A percentile compares a stretch with the other conserved stretches of the same genome.
Conservation (phyloP, 1,140 invertebrate genomes). For the Gonioctena quinquepunctata region DNA sequence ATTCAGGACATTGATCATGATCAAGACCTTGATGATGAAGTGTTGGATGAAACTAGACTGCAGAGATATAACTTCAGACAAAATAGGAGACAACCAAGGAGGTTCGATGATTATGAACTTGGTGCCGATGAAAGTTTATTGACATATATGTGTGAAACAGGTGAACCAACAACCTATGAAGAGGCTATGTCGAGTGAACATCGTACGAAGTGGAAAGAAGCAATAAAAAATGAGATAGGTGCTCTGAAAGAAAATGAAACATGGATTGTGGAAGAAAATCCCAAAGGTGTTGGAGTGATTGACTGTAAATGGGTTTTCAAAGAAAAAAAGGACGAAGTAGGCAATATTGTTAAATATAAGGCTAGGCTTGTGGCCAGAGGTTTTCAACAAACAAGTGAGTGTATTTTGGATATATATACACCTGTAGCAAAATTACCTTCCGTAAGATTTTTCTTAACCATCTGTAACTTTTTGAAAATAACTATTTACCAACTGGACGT, state of each 20-base stretch:
- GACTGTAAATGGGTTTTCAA: conserved; percentile 5
- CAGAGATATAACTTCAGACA: no score
- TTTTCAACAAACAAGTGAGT: not conserved
- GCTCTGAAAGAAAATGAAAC: conserved; percentile 23
- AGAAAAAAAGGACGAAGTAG: not conserved
- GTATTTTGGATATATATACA: not conserved
- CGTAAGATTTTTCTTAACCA: not conserved
- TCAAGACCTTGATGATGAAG: no score
- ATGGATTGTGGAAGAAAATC: not conserved
- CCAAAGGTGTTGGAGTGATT: not conserved
- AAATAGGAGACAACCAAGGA: no score
- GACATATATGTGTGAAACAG: no score
- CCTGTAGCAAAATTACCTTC: not conserved
- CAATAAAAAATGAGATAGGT: conserved; percentile 19
- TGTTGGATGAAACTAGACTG: no score
- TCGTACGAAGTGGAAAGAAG: conserved; percentile 27
- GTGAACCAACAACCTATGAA: no score
- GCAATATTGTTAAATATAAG: no score
- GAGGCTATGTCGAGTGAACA: no score
- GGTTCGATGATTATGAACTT: no score
- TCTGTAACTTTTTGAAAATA: not conserved
- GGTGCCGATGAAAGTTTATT: no score
- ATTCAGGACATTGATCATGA: no score
- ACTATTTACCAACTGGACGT: not conserved
- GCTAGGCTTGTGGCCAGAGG: not conserved